Conservation (phyloP, 1,140 invertebrate genomes). For the Lerema accius region DNA sequence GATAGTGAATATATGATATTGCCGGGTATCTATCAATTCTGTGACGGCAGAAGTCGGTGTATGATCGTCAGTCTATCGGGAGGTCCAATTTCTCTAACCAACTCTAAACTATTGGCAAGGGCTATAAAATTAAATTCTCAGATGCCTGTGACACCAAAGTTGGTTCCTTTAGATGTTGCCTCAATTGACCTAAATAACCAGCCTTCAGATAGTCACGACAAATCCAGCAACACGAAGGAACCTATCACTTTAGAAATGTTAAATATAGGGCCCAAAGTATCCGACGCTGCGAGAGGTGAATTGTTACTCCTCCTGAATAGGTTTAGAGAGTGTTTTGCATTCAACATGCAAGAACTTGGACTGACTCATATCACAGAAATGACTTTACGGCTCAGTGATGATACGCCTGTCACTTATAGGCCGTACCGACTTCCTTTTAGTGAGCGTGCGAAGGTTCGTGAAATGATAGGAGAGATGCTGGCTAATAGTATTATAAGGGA, state of each 20-base stretch:
- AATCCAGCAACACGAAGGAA: too few relatives aligned
- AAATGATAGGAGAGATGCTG: background rate
- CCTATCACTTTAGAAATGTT: conserved; percentile 8
- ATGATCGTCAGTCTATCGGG: background rate
- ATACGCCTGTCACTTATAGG: background rate
- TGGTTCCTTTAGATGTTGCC: background rate
- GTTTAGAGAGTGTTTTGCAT: conserved; percentile 7
- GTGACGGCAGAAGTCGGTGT: background rate
- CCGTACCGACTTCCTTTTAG: conserved; percentile 3
- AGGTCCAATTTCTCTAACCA: background rate
- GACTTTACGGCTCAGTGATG: conserved; percentile 3
- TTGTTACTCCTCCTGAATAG: background rate
- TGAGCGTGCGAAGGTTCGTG: background rate
- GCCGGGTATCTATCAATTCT: background rate
- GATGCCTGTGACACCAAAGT: background rate
- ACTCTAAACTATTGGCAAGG: background rate
- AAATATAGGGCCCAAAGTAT: conserved; percentile 1
- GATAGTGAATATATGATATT: background rate
- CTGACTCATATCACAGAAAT: conserved; percentile 8
- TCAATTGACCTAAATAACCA: background rate
- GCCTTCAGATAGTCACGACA: background rate
- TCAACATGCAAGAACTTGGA: conserved; percentile 7
- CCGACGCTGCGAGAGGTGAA: too few relatives aligned
- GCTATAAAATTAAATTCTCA: background rate
- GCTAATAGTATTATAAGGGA: background rate